Conservation (phyloP, 2,888 invertebrate genomes). For the Orthosia gothica region DNA sequence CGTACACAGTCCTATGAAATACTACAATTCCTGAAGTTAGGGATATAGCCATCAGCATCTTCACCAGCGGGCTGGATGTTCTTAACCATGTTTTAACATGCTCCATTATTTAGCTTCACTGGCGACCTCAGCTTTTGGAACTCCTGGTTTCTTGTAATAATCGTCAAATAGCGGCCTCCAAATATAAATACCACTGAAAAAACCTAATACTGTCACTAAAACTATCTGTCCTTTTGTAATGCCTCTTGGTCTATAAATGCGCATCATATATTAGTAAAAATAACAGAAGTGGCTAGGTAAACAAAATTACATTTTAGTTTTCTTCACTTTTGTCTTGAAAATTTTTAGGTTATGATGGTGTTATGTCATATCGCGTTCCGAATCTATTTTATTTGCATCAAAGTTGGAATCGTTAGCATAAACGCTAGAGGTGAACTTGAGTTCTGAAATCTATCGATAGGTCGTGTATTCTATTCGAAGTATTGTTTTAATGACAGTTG, state of each 20-base stretch:
- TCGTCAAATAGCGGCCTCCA: conserved; percentile 89
- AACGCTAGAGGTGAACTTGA: neutral
- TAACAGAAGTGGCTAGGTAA: neutral
- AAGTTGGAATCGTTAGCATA: conserved; percentile 1
- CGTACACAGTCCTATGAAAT: conserved; percentile 75
- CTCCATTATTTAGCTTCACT: conserved; percentile 75
- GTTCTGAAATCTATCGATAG: no score
- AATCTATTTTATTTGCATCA: neutral
- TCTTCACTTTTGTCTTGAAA: conserved; percentile 4
- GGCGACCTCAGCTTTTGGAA: conserved; percentile 59
- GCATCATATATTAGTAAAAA: conserved; percentile 77
- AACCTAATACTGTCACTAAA: conserved; percentile 84
- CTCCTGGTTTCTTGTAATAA: conserved; percentile 67
- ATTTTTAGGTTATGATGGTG: conserved; percentile 38
- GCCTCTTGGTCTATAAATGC: conserved; percentile 84
- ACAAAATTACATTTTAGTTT: conserved; percentile 24
- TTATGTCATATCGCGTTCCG: conserved; percentile 47
- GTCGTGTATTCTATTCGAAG: neutral
- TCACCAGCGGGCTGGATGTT: conserved; percentile 80
- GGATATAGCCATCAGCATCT: conserved; percentile 83
- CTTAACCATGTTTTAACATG: conserved; percentile 72
- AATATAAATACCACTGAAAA: conserved; percentile 88
- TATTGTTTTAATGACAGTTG: neutral
- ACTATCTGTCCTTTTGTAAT: conserved; percentile 84
- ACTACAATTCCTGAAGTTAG: conserved; percentile 79